Conservation (phyloP, 2,113 vertebrate species). For the Scomber scombrus region DNA sequence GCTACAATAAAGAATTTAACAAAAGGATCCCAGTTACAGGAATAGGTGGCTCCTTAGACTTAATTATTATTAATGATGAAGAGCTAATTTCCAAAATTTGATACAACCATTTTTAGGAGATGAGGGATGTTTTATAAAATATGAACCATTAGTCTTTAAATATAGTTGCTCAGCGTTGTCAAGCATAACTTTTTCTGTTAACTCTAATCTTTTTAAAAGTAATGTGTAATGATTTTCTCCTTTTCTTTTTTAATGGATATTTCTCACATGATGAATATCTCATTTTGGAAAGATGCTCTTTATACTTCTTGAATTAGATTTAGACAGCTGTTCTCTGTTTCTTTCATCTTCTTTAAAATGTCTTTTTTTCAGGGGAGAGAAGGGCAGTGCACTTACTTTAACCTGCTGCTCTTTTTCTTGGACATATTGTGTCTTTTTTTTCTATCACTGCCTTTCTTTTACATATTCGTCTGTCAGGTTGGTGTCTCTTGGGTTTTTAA, state of each 20-base stretch:
- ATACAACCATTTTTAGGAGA: neutral
- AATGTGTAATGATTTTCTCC: neutral
- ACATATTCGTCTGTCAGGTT: slow-evolving; percentile 9
- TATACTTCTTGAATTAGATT: neutral
- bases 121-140: neutral
- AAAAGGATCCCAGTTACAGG: slow-evolving; percentile 84
- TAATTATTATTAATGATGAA: slow-evolving; percentile 22
- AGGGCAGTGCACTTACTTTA: neutral
- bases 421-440: slow-evolving; percentile 8
- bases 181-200: neutral
- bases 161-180: neutral
- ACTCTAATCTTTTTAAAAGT: too few relatives aligned
- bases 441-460: neutral
- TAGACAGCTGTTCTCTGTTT: slow-evolving; percentile 16
- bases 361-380: slow-evolving; percentile 26
- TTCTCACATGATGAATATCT: neutral
- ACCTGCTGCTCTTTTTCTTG: slow-evolving; percentile 2
- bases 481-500: neutral
- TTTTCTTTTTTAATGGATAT: neutral
- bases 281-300: slow-evolving; percentile 70
- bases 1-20: slow-evolving; percentile 82
- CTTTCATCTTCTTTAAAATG: slow-evolving; percentile 1
- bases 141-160: neutral
- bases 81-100: slow-evolving; percentile 66
- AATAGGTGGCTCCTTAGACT: slow-evolving; percentile 79